These are phyloP conservation scores for Nasonia giraulti DNA, from an alignment of 1,140 invertebrate species.

Conservation along the genomic window DNA sequence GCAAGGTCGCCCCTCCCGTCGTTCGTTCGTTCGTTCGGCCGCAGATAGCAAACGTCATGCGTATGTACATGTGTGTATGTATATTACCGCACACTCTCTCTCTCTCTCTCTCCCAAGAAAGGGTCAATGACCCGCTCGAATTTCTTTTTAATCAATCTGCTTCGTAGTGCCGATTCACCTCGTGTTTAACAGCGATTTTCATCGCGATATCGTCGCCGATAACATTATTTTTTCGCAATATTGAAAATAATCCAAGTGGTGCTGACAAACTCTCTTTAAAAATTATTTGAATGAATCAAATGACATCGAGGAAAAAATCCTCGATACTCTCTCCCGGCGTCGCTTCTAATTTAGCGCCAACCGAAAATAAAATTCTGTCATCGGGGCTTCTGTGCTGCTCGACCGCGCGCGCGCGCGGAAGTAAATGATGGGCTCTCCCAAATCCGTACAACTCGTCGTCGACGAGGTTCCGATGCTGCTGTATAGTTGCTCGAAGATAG, in stretches of 20 bases:
- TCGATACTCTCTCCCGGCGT: neutral
- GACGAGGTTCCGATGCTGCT: neutral
- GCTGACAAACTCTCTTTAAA: too few species aligned
- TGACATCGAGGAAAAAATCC: too few species aligned
- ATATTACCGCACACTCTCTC: constrained; percentile 27
- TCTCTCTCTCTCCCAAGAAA: too few species aligned
- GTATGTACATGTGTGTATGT: neutral
- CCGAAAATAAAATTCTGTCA: constrained; percentile 17
- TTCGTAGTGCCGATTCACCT: neutral
- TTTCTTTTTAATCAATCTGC: constrained; percentile 47
- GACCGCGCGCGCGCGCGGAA: neutral
- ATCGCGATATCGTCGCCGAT: too few species aligned
- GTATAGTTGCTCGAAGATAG: constrained; percentile 7
- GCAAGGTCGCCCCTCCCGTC: constrained; percentile 42
- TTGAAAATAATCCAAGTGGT: too few species aligned
- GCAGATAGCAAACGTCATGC: constrained; percentile 20
- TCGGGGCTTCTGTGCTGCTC: neutral
- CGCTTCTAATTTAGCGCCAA: constrained; percentile 13
- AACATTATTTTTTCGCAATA: too few species aligned
- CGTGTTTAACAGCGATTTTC: too few species aligned
- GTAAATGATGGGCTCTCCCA: neutral
- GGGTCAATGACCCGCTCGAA: constrained; percentile 42
- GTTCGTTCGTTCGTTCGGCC: neutral
- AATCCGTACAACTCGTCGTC: neutral
- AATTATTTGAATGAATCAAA: too few species aligned